phyloP scores from a whole-genome alignment of 1,140 invertebrate genomes.

The Spodoptera frugiperda region DNA sequence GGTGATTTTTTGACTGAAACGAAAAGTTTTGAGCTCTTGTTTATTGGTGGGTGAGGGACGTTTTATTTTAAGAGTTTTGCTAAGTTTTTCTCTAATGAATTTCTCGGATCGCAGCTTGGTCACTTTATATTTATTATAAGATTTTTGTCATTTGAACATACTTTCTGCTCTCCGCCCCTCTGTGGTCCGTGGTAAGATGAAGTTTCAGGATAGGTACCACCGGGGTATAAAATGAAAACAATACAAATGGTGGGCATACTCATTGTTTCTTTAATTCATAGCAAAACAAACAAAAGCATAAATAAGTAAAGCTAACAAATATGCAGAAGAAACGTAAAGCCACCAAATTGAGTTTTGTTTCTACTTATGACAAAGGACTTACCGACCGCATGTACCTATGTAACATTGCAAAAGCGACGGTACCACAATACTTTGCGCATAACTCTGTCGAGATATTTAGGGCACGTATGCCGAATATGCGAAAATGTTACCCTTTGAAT shows the following conservation, averaged over 20 bases:
- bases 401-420: not conserved
- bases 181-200: too few relatives aligned
- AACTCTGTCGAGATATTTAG: not conserved
- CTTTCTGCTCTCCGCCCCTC: too few relatives aligned
- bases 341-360: not conserved
- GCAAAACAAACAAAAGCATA: not conserved
- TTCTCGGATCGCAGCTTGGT: too few relatives aligned
- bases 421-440: not conserved
- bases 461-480: not conserved
- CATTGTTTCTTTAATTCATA: too few relatives aligned
- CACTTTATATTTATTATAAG: too few relatives aligned
- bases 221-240: too few relatives aligned
- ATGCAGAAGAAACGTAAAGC: not conserved
- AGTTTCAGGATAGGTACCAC: too few relatives aligned
- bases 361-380: constrained; percentile 6
- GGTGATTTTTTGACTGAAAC: constrained; percentile 25
- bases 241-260: too few relatives aligned
- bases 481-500: constrained; percentile 1
- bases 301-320: not conserved
- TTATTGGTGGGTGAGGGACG: not conserved
- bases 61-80: constrained; percentile 6
- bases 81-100: not conserved
- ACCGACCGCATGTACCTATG: not conserved
- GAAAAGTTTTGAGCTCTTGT: constrained; percentile 32
- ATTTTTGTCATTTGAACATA: too few relatives aligned